Evolutionary conservation across 2,113 vertebrate species (phyloP).

Genomic region (Rafetus swinhoei): DNA sequence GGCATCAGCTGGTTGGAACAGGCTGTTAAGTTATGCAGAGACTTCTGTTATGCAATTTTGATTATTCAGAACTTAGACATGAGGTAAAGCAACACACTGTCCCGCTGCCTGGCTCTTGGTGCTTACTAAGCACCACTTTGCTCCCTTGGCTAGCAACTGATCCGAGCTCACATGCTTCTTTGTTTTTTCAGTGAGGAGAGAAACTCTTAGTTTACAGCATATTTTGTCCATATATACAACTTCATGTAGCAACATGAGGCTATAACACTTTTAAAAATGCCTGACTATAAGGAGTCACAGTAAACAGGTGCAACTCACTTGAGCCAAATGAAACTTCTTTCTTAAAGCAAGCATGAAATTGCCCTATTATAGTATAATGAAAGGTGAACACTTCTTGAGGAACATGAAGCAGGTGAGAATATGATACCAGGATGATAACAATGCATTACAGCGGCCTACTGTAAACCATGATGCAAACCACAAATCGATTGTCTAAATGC

Average conservation of each 20-base stretch:
- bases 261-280: not conserved
- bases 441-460: constrained; percentile 3
- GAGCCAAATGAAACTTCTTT: not conserved
- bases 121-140: not conserved
- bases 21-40: not conserved
- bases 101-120: not conserved
- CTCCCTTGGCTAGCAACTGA: not conserved
- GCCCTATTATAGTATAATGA: not conserved
- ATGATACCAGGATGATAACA: constrained; percentile 34
- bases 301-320: not conserved
- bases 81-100: not conserved
- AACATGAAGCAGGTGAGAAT: constrained; percentile 12
- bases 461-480: not conserved
- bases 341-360: not conserved
- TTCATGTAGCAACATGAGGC: not conserved
- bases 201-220: not conserved
- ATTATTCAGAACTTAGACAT: not conserved
- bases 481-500: constrained; percentile 54
- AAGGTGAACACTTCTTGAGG: not conserved
- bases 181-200: not conserved
- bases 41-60: not conserved
- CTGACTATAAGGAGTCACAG: not conserved
- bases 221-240: not conserved
- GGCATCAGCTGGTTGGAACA: not conserved
- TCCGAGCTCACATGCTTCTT: not conserved